Evolutionary conservation across 2,888 invertebrate genomes (phyloP), one percentile per base, ranked within the genome.

Genomic region (Gnatocerus cornutus): DNA sequence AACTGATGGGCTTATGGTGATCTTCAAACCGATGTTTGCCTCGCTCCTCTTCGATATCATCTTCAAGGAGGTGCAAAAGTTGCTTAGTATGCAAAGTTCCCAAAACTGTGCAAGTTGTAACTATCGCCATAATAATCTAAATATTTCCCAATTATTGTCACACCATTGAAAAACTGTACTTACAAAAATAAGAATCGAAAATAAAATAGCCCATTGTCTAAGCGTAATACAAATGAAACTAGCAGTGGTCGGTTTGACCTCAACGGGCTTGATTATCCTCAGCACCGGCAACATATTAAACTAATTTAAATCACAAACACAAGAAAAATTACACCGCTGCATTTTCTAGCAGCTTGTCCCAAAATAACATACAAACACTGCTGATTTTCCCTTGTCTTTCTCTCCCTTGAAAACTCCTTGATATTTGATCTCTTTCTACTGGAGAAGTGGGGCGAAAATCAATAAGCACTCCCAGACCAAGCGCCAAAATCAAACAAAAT

Each of bases 41-140:
- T 46, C 78, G 73, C 67, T 81, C 81, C 53, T 78, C 78, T 33
- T 74, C 75, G 33, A 82, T 77, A 73, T 82, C 81, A 14, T 77
- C 72, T 50, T 77, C 75, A 27, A 81, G 74, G 4, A 82, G 71
- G 37, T 80, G 78, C 74, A 79, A 75, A 3, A 81, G 77, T 71
- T 80, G 77, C 56, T 79, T 76, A 8, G 80, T 79, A 52, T 82
- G 81, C 64, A 80, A 76, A 56, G 78, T 75, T 7, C 80, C 81
- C 33, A 82, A 62, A 29, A 79, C 77, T 3, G 80, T 76, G 33
- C 80, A 76, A 41, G 79, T 79, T 14, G 81, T 79, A 12, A 80
- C 70, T 12, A 81, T 72, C 1, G 79, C 78, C 7, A 79, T 79
- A 13, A 78, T 69, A 55, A 81, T 79, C 81, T 81, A 62, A 41